Conservation (phyloP, 2,888 invertebrate species). For the Periphyllus acericola region DNA sequence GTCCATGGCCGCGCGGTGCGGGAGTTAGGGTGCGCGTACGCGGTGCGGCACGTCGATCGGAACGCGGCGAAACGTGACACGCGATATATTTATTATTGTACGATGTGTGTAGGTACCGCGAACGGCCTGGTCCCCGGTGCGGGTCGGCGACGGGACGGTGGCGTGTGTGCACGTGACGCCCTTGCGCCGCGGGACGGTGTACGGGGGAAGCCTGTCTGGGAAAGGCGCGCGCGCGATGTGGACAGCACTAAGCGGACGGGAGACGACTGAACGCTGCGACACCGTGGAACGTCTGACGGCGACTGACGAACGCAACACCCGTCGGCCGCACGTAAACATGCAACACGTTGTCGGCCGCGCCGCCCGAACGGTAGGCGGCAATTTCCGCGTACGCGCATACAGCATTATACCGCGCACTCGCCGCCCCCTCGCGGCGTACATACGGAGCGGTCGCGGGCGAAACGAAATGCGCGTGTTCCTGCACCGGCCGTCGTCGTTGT, state of each 20-base stretch:
- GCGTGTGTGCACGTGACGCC: too few species aligned
- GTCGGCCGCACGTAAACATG: conserved; percentile 40
- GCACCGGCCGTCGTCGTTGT: background rate
- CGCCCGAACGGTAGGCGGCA: background rate
- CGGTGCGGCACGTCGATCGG: too few species aligned
- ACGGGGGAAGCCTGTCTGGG: too few species aligned
- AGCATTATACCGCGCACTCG: conserved; percentile 3
- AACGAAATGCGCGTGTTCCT: background rate
- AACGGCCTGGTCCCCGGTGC: too few species aligned
- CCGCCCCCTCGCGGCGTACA: background rate
- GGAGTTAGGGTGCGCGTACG: background rate
- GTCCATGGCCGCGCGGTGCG: conserved; percentile 30
- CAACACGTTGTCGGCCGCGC: conserved; percentile 54
- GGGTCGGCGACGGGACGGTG: too few species aligned
- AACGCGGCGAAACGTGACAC: too few species aligned
- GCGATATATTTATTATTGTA: background rate
- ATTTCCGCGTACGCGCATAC: conserved; percentile 14
- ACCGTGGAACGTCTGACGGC: background rate
- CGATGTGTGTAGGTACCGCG: too few species aligned
- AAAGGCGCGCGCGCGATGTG: background rate
- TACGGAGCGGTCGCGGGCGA: conserved; percentile 13
- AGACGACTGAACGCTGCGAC: conserved; percentile 35
- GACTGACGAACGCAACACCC: background rate
- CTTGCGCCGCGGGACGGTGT: background rate
- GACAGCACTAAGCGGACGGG: background rate